Percentiles rank a stretch among this genome's conserved stretches.
phyloP scores from a whole-genome alignment of 2,113 vertebrate species.

The Heliornis fulica region DNA sequence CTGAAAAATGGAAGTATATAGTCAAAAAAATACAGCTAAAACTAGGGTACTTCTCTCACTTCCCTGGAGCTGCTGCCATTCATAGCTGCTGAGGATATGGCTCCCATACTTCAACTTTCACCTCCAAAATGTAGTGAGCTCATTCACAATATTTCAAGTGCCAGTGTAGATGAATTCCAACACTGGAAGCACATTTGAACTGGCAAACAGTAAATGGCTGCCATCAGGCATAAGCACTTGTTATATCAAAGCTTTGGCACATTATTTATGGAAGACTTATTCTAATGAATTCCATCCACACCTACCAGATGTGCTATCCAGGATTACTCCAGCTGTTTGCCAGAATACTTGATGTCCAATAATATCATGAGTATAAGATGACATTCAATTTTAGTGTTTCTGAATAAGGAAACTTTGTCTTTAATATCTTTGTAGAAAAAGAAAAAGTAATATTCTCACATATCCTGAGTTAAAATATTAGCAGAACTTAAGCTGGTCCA shows the following conservation, averaged over 20 bases:
- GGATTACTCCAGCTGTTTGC: constrained; percentile 56
- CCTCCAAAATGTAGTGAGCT: constrained; percentile 11
- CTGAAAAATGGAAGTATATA: neutral
- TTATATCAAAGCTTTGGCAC: constrained; percentile 68
- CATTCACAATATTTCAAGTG: constrained; percentile 57
- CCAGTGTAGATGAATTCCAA: constrained; percentile 56
- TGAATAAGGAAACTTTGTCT: constrained; percentile 10
- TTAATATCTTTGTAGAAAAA: neutral
- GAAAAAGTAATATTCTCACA: neutral
- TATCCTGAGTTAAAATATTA: neutral
- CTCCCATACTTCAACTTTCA: constrained; percentile 15
- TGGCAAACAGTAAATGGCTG: constrained; percentile 67
- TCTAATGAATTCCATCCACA: constrained; percentile 68
- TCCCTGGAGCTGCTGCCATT: neutral
- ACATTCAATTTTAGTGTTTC: constrained; percentile 30
- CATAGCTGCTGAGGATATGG: neutral
- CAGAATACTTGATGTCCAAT: constrained; percentile 28
- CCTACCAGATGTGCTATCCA: constrained; percentile 65
- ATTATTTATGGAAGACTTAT: constrained; percentile 58
- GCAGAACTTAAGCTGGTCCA: neutral
- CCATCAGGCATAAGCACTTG: constrained; percentile 58
- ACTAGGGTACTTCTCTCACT: neutral
- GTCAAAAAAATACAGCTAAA: neutral
- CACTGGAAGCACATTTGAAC: constrained; percentile 61
- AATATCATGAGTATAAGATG: constrained; percentile 4